phyloP scores from a whole-genome alignment of 2,888 invertebrate genomes.

The Zaprionus lineosus region DNA sequence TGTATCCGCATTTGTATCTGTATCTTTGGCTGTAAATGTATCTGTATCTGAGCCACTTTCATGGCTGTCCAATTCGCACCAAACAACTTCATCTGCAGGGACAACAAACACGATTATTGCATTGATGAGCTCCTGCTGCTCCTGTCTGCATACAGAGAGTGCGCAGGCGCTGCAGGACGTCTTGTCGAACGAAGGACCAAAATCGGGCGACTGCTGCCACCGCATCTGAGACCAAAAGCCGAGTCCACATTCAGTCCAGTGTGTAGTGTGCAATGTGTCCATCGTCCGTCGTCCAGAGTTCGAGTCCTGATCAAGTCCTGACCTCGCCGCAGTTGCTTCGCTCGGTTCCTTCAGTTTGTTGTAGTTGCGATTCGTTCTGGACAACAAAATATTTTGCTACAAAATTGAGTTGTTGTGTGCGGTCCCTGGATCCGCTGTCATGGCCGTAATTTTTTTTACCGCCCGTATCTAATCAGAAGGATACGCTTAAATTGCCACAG shows the following conservation, averaged over 20 bases:
- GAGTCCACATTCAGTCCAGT: neutral
- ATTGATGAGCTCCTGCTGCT: conserved; percentile 82
- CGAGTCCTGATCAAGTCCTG: conserved; percentile 8
- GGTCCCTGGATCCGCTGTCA: conserved; percentile 53
- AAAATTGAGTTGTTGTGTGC: conserved; percentile 72
- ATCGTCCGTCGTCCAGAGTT: neutral
- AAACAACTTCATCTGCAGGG: conserved; percentile 63
- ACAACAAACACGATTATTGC: conserved; percentile 73
- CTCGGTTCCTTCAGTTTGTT: conserved; percentile 15
- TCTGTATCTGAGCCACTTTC: no score
- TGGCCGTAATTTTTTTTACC: conserved; percentile 66
- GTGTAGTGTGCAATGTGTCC: neutral
- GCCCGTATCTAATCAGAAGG: conserved; percentile 74
- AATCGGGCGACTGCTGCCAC: conserved; percentile 41
- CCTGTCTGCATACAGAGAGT: conserved; percentile 76
- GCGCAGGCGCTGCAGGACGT: conserved; percentile 71
- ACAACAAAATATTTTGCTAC: conserved; percentile 80
- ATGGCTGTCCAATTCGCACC: conserved; percentile 54
- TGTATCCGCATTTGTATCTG: conserved; percentile 11
- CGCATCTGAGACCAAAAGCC: conserved; percentile 9
- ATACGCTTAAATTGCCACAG: conserved; percentile 71
- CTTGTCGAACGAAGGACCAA: conserved; percentile 39
- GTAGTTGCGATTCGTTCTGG: conserved; percentile 77
- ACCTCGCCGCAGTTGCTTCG: conserved; percentile 28
- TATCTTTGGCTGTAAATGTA: conserved; percentile 9